These are phyloP conservation scores for Mesocricetus auratus DNA, from an alignment of 2,113 vertebrate genomes.

Conservation along the genomic window DNA sequence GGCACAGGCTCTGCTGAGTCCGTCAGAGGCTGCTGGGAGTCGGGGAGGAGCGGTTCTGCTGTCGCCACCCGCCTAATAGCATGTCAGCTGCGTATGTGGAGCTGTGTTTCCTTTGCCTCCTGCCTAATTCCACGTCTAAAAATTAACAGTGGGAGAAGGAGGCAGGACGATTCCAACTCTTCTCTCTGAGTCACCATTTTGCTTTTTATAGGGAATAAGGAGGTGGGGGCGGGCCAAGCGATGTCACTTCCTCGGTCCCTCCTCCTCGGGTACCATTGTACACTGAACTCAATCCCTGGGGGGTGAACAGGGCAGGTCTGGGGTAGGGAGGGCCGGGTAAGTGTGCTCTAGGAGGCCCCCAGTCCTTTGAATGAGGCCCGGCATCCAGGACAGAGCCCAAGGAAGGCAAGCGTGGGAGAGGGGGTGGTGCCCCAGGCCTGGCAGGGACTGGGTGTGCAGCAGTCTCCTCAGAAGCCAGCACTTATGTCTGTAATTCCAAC, in stretches of 20 bases:
- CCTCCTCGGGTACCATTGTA: slow-evolving; percentile 77
- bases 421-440: slow-evolving; percentile 61
- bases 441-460: slow-evolving; percentile 58
- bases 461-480: slow-evolving; percentile 58
- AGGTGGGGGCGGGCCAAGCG: slow-evolving; percentile 76
- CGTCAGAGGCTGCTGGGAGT: slow-evolving; percentile 63
- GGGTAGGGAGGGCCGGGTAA: neutral
- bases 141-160: slow-evolving; percentile 80
- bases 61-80: slow-evolving; percentile 69
- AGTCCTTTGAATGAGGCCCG: neutral
- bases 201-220: slow-evolving; percentile 83
- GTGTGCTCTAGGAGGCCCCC: neutral
- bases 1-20: neutral
- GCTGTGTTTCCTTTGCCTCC: slow-evolving; percentile 75
- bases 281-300: neutral
- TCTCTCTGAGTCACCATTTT: slow-evolving; percentile 84
- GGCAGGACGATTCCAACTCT: slow-evolving; percentile 80
- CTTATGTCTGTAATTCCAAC: slow-evolving; percentile 65
- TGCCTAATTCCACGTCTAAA: slow-evolving; percentile 80
- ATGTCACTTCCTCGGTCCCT: slow-evolving; percentile 82
- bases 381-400: neutral
- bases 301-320: neutral
- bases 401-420: slow-evolving; percentile 70
- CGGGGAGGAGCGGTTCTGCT: neutral
- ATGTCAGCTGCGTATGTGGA: slow-evolving; percentile 58